Percentiles rank a stretch among this genome's conserved stretches.
phyloP scores from a whole-genome alignment of 2,797 vertebrate genomes.

The Myotis planiceps region DNA sequence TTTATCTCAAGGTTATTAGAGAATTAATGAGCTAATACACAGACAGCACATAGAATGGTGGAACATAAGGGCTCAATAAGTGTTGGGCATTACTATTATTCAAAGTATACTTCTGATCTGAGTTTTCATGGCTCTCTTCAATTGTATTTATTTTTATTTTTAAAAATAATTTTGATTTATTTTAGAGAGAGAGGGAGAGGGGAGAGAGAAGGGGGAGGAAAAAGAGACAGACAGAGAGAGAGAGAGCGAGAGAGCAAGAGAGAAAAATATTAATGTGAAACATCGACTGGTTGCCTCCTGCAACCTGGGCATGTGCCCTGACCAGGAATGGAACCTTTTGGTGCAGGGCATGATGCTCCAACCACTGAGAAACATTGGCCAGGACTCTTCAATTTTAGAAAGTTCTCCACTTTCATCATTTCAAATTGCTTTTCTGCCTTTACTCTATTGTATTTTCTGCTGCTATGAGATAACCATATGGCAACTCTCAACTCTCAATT shows the following conservation, averaged over 20 bases:
- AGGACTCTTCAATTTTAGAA: background rate
- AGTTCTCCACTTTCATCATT: background rate
- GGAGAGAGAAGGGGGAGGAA: too few species aligned
- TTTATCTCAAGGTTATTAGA: background rate
- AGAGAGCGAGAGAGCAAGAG: too few species aligned
- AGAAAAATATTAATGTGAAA: too few species aligned
- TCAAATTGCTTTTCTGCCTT: background rate
- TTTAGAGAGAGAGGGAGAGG: too few species aligned
- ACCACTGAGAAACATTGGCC: too few species aligned
- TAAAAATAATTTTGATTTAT: too few species aligned
- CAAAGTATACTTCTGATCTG: background rate
- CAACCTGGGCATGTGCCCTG: too few species aligned
- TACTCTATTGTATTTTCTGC: background rate
- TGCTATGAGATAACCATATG: background rate
- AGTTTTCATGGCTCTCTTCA: background rate
- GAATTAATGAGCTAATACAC: background rate
- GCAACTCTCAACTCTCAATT: background rate
- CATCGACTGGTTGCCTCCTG: too few species aligned
- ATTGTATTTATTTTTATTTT: background rate
- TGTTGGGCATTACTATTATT: background rate
- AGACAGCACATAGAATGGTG: background rate
- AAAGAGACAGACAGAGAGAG: too few species aligned
- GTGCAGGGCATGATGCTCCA: too few species aligned
- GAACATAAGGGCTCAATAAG: background rate
- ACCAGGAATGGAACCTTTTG: too few species aligned